Evolutionary conservation across 2,113 vertebrate genomes (phyloP).

Genomic region (Toxotes chatareus): DNA sequence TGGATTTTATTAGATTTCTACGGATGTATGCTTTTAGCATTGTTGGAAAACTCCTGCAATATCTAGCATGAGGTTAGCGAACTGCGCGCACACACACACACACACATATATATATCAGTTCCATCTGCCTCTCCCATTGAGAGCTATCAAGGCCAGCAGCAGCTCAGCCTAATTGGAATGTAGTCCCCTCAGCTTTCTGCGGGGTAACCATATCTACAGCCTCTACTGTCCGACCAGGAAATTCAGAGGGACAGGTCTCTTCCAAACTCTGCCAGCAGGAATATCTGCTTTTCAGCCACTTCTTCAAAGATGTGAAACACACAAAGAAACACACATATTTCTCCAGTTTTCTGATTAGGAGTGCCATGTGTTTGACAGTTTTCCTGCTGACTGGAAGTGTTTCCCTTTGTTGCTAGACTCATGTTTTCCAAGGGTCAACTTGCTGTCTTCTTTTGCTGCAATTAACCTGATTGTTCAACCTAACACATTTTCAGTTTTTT

Average conservation of each 20-base stretch:
- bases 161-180: conserved; percentile 72
- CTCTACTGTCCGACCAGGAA: conserved; percentile 73
- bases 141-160: conserved; percentile 69
- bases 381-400: conserved; percentile 32
- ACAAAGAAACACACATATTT: conserved; percentile 54
- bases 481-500: not conserved
- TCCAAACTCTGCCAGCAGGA: conserved; percentile 75
- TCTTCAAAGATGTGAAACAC: conserved; percentile 58
- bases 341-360: conserved; percentile 47
- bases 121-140: conserved; percentile 72
- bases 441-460: conserved; percentile 8
- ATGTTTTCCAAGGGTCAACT: conserved; percentile 4
- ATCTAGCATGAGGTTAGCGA: conserved; percentile 53
- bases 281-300: conserved; percentile 69
- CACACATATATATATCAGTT: conserved; percentile 68
- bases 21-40: conserved; percentile 69
- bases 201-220: conserved; percentile 73
- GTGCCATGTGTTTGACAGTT: conserved; percentile 61
- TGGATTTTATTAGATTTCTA: conserved; percentile 77
- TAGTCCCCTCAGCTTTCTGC: conserved; percentile 65
- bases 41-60: conserved; percentile 61
- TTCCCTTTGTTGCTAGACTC: conserved; percentile 1
- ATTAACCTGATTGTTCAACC: conserved; percentile 2
- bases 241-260: conserved; percentile 75
- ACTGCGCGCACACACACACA: conserved; percentile 13